A percentile compares a stretch with the other conserved stretches of the same genome.
These are phyloP conservation scores for pig (Sus scrofa) DNA, from an alignment of 2,113 vertebrate species.

Conservation along the genomic window T2T-Sscrofa CM000816.6:38110001-38110500, in stretches of 20 bases:
- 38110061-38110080: background rate
- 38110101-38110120: too few relatives aligned
- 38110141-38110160: too few relatives aligned
- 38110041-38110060: background rate
- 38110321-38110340: background rate
- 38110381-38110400: background rate
- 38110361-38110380: background rate
- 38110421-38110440: background rate
- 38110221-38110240: too few relatives aligned
- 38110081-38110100: too few relatives aligned
- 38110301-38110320: constrained; percentile 1
- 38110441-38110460: background rate
- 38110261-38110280: too few relatives aligned
- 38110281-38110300: too few relatives aligned
- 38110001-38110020: background rate
- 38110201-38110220: too few relatives aligned
- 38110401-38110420: background rate
- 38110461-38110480: background rate
- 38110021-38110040: background rate
- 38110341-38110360: background rate
- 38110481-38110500: background rate
- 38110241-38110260: too few relatives aligned
- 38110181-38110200: too few relatives aligned
- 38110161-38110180: too few relatives aligned
- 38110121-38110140: too few relatives aligned